phyloP scores from a whole-genome alignment of 2,797 vertebrate genomes.

The Sebastes flavidus region DNA sequence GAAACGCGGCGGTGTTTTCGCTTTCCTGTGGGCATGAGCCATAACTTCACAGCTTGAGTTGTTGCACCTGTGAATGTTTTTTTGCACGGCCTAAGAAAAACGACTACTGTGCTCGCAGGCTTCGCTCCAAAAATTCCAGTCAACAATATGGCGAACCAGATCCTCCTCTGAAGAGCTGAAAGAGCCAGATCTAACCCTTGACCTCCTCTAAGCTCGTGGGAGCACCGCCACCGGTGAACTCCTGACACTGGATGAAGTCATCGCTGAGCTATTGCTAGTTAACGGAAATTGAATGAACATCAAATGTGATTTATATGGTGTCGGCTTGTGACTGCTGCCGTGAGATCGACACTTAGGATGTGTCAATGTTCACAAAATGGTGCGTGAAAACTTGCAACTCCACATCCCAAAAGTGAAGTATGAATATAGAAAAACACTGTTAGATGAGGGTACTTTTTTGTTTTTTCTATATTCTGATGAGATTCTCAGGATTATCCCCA shows the following conservation, averaged over 20 bases:
- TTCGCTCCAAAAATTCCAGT: conserved; percentile 13
- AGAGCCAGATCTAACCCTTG: background rate
- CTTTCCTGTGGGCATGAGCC: conserved; percentile 28
- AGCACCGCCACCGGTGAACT: background rate
- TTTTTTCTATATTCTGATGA: conserved; percentile 26
- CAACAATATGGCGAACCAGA: conserved; percentile 14
- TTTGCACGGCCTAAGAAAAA: conserved; percentile 7
- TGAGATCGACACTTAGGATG: conserved; percentile 21
- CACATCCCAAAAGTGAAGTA: background rate
- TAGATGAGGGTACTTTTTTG: background rate
- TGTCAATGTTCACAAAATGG: conserved; percentile 14
- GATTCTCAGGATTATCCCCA: conserved; percentile 47
- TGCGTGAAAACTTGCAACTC: conserved; percentile 9
- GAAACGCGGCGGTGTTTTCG: conserved; percentile 33
- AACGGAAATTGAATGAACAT: conserved; percentile 1
- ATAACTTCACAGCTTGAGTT: conserved; percentile 51
- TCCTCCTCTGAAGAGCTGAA: background rate
- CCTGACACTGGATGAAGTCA: conserved; percentile 18
- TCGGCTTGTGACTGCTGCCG: conserved; percentile 3
- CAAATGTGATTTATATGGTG: background rate
- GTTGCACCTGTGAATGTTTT: conserved; percentile 45
- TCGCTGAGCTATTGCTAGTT: background rate
- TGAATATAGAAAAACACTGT: conserved; percentile 5
- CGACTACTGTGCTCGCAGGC: background rate
- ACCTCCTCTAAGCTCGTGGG: background rate